Evolutionary conservation across 2,113 vertebrate genomes (phyloP).

Genomic region (Cricetomys ansorgei): DNA sequence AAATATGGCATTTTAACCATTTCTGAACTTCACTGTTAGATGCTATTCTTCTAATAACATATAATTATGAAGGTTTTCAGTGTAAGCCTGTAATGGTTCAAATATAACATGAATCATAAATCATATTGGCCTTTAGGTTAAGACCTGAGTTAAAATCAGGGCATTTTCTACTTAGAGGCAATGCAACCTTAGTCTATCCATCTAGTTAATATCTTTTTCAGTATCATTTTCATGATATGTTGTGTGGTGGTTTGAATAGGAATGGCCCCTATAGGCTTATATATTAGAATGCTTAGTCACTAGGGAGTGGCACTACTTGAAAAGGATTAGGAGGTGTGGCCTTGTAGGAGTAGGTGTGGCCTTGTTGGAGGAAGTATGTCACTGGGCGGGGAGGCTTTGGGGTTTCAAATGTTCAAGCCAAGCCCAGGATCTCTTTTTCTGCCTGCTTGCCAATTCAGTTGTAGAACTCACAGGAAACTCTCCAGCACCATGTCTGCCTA

Average conservation of each 20-base stretch:
- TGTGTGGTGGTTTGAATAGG: not conserved
- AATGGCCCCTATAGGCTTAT: not conserved
- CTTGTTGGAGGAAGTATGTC: not conserved
- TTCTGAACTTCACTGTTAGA: not conserved
- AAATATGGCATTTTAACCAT: not conserved
- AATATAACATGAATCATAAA: conserved; percentile 24
- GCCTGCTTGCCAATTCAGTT: not conserved
- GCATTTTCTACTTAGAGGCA: not conserved
- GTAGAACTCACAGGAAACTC: not conserved
- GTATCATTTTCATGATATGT: not conserved
- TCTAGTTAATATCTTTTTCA: not conserved
- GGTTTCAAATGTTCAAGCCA: not conserved
- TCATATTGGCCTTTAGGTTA: not conserved
- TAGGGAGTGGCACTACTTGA: not conserved
- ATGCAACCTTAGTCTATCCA: not conserved
- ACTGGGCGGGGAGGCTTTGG: not conserved
- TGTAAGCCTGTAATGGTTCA: not conserved
- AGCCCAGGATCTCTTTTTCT: not conserved
- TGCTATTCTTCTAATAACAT: not conserved
- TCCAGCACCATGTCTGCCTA: not conserved
- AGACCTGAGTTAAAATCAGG: conserved; percentile 4
- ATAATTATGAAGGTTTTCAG: not conserved
- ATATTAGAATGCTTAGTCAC: not conserved
- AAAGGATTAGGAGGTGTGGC: not conserved
- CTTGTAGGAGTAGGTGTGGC: not conserved